These are phyloP conservation scores for Smutsia temminckii DNA, from an alignment of 2,797 vertebrate genomes.

Conservation along the genomic window DNA sequence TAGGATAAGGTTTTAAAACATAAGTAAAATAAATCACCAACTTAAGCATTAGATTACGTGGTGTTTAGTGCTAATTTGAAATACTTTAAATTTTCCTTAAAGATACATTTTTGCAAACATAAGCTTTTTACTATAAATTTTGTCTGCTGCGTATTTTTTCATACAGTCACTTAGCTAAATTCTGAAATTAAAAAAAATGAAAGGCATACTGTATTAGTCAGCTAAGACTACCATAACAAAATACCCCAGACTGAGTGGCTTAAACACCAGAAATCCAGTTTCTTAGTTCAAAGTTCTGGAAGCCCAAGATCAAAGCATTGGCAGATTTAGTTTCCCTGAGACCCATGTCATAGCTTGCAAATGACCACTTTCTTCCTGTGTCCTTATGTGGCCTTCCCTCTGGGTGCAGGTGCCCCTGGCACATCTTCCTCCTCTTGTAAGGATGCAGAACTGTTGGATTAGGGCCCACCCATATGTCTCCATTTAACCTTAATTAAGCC, in stretches of 20 bases:
- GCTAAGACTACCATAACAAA: background rate
- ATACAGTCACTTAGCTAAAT: background rate
- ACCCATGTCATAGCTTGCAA: background rate
- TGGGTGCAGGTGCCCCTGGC: background rate
- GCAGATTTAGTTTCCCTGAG: background rate
- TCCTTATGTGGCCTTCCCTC: background rate
- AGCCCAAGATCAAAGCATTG: background rate
- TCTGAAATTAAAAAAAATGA: background rate
- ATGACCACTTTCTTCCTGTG: background rate
- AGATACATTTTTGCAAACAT: background rate
- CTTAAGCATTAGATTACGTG: background rate
- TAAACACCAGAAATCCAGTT: background rate
- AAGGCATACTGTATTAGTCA: background rate
- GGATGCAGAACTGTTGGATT: background rate
- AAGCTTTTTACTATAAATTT: background rate
- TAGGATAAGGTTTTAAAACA: background rate
- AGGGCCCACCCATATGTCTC: background rate
- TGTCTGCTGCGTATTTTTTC: background rate
- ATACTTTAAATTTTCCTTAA: background rate
- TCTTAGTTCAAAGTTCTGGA: background rate
- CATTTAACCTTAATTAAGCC: background rate
- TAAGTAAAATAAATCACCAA: background rate
- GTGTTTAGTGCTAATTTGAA: background rate
- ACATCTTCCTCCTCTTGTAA: background rate
- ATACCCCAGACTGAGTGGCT: background rate